These are phyloP conservation scores for Rafetus swinhoei DNA, from an alignment of 2,113 vertebrate genomes.

Conservation along the genomic window DNA sequence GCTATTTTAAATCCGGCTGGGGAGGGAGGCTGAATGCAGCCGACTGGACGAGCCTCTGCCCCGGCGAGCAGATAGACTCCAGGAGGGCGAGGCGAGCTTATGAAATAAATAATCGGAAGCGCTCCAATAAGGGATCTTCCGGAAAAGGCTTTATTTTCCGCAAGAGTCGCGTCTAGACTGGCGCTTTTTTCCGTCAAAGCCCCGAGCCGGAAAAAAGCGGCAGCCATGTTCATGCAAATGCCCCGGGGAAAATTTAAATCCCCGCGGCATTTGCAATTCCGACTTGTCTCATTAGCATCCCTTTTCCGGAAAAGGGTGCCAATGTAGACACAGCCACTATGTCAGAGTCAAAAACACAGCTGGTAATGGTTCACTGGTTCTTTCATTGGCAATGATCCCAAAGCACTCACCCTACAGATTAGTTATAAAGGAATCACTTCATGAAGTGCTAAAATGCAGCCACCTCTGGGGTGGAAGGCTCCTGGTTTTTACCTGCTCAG, in stretches of 20 bases:
- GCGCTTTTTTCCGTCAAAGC: too few species aligned
- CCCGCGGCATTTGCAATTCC: too few species aligned
- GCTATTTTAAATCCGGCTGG: not conserved
- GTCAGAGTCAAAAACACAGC: not conserved
- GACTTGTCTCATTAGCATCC: too few species aligned
- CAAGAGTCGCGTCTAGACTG: too few species aligned
- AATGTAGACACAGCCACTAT: too few species aligned
- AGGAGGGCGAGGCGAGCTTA: accelerated
- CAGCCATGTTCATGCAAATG: too few species aligned
- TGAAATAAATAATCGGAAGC: not conserved
- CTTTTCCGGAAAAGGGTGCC: too few species aligned
- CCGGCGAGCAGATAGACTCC: not conserved
- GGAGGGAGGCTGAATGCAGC: not conserved
- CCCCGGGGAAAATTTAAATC: too few species aligned
- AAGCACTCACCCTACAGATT: not conserved
- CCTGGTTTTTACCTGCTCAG: not conserved
- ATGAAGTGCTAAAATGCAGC: not conserved
- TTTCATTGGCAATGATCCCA: not conserved
- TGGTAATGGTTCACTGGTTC: too few species aligned
- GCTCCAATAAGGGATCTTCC: too few species aligned
- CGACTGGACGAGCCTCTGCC: not conserved
- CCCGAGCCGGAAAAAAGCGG: too few species aligned
- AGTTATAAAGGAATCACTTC: not conserved
- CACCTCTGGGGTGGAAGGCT: not conserved
- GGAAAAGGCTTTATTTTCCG: too few species aligned